Evolutionary conservation across 2,113 vertebrate species (phyloP), one percentile per base, ranked within the genome.

Genomic region (Plotosus lineatus): DNA sequence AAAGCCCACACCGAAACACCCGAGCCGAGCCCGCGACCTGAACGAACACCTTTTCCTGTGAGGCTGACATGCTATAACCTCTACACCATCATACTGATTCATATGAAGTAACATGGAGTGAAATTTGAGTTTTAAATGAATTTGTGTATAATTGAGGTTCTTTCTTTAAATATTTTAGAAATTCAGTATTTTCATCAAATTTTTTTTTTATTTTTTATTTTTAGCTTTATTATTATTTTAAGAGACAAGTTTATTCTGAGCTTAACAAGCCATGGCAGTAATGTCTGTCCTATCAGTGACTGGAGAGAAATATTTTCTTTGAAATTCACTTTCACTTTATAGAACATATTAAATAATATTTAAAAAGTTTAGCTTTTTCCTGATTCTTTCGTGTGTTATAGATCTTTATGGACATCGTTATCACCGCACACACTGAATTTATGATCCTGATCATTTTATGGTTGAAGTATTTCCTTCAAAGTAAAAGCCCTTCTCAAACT

Each of bases 341-440:
- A 51, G 40, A 44, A 66, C n/a, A 78, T 73, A 82, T 81, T 75
- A 81, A 83, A 83, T 53, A 72, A 14, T 53, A 56, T 68, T 77
- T 61, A 51, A 48, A 78, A 23, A 3, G 38, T 55, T 6, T 19
- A 15, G n/a, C n/a, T 44, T 40, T 81, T 66, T 78, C 4, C 33
- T 44, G 33, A 31, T 66, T 8, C 66, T 38, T 76, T 72, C 19
- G 7, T 77, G 33, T 46, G 36, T 73, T 21, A 9, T 38, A n/a
- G 17, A 33, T 38, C 51, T 40, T 75, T 56, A 15, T 23, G 9
- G 2, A 42, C 26, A 6, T 60, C 11, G 44, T 33, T 50, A 8
- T 26, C 10, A 0, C 21, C 26, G 53, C 12, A 36, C 36, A 51
- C 23, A 28, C 17, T 38, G 9, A 48, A 55, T 11, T 19, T 17